A percentile compares a stretch with the other conserved stretches of the same genome.
Conservation (phyloP, 2,888 invertebrate genomes). For the Eristalis tenax region DNA sequence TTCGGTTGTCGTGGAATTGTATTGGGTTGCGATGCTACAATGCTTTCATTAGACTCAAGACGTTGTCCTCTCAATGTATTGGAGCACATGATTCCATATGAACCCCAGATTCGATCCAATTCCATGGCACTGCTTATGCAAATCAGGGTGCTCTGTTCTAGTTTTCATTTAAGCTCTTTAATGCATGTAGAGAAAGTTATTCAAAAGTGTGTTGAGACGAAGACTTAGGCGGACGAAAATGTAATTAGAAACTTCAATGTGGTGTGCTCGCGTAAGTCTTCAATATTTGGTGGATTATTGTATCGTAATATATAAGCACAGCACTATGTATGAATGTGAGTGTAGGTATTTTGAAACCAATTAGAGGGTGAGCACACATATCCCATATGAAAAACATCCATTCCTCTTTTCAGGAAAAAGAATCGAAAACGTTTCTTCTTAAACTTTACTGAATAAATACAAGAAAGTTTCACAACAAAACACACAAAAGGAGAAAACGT, state of each 20-base stretch:
- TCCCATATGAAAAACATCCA: neutral
- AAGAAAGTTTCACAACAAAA: neutral
- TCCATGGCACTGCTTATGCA: neutral
- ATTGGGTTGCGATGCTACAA: neutral
- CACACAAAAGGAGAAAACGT: neutral
- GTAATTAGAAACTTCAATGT: neutral
- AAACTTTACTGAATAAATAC: neutral
- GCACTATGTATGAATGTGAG: neutral
- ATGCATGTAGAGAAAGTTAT: too few species aligned
- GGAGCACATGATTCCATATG: neutral
- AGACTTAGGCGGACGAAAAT: neutral
- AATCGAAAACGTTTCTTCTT: neutral
- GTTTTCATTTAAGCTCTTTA: neutral
- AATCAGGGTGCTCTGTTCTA: neutral
- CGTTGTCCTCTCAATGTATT: neutral
- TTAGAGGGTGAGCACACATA: neutral
- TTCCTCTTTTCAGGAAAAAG: neutral
- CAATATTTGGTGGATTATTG: neutral
- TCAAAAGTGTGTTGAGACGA: neutral
- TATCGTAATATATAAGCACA: neutral
- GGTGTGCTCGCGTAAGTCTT: too few species aligned
- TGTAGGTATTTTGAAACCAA: neutral
- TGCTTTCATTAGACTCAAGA: neutral
- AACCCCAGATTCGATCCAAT: neutral
- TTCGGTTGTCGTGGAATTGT: constrained; percentile 34